phyloP scores from a whole-genome alignment of 2,888 invertebrate species.

The Orthosia incerta region DNA sequence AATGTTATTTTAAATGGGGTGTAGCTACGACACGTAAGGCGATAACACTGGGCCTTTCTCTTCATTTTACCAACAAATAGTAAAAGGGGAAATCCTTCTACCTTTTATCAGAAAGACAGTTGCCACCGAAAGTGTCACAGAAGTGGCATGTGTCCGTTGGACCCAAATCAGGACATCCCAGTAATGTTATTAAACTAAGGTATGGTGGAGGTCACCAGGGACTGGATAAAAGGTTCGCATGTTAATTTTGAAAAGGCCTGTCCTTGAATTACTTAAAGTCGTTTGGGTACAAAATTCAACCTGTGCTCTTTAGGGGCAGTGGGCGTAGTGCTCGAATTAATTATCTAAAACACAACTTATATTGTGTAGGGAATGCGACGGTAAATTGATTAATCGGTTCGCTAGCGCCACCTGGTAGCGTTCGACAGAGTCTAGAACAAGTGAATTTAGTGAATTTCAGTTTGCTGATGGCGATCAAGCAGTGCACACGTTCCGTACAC shows the following conservation, averaged over 20 bases:
- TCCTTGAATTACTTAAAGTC: not conserved
- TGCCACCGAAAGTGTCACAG: conserved; percentile 14
- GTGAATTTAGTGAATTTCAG: too few species aligned
- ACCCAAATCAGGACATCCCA: not conserved
- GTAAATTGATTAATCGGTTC: too few species aligned
- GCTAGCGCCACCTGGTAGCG: too few species aligned
- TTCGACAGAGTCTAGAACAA: too few species aligned
- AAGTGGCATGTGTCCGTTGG: conserved; percentile 19
- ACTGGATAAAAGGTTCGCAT: not conserved
- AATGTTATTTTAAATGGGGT: too few species aligned
- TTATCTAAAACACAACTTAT: too few species aligned
- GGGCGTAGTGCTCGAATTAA: too few species aligned
- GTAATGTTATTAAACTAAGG: conserved; percentile 23
- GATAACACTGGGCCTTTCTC: not conserved
- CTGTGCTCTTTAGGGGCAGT: too few species aligned
- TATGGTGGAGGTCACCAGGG: conserved; percentile 5
- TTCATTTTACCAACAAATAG: not conserved
- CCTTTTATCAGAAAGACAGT: conserved; percentile 10
- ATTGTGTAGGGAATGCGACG: too few species aligned
- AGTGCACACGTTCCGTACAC: too few species aligned
- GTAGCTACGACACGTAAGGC: too few species aligned
- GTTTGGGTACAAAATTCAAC: not conserved
- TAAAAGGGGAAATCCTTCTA: not conserved
- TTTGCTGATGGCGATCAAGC: too few species aligned
- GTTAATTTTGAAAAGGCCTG: conserved; percentile 23